Percentiles rank a stretch among this genome's conserved stretches.
phyloP scores from a whole-genome alignment of 2,888 invertebrate species.

The Uloborus plumipes region DNA sequence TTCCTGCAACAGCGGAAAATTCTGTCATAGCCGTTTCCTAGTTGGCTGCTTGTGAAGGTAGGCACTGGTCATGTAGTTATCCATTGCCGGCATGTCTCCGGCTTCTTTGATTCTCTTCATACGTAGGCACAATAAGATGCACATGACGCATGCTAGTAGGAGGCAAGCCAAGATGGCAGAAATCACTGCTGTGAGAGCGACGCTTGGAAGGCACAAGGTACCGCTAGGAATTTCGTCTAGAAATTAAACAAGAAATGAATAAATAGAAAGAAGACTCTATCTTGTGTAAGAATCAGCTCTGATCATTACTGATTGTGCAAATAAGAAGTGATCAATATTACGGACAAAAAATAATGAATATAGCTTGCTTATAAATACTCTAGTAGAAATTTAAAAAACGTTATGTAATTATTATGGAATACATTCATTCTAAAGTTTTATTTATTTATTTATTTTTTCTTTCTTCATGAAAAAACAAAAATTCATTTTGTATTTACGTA shows the following conservation, averaged over 20 bases:
- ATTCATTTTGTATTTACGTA: no score
- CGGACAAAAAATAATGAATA: no score
- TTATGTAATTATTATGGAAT: no score
- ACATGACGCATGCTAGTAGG: slow-evolving; percentile 35
- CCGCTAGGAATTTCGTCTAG: slow-evolving; percentile 39
- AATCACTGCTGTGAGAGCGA: slow-evolving; percentile 43
- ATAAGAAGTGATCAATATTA: no score
- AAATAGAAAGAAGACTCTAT: neutral
- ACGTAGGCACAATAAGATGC: slow-evolving; percentile 44
- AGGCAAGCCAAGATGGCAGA: slow-evolving; percentile 51
- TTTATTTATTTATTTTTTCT: no score
- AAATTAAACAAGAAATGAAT: slow-evolving; percentile 9
- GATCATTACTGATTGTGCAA: no score
- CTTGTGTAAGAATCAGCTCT: neutral
- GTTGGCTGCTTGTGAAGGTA: slow-evolving; percentile 44
- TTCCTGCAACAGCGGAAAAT: neutral
- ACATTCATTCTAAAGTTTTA: no score
- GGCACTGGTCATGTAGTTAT: slow-evolving; percentile 43
- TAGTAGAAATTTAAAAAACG: no score
- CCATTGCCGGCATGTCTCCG: slow-evolving; percentile 31
- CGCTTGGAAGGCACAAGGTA: slow-evolving; percentile 45
- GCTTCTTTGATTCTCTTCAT: slow-evolving; percentile 51
- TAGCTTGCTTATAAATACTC: no score
- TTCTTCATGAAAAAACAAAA: no score
- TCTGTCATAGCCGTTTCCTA: slow-evolving; percentile 33